A percentile compares a stretch with the other conserved stretches of the same genome.
Conservation (phyloP, 2,113 vertebrate genomes). For the Gymnorhina tibicen region DNA sequence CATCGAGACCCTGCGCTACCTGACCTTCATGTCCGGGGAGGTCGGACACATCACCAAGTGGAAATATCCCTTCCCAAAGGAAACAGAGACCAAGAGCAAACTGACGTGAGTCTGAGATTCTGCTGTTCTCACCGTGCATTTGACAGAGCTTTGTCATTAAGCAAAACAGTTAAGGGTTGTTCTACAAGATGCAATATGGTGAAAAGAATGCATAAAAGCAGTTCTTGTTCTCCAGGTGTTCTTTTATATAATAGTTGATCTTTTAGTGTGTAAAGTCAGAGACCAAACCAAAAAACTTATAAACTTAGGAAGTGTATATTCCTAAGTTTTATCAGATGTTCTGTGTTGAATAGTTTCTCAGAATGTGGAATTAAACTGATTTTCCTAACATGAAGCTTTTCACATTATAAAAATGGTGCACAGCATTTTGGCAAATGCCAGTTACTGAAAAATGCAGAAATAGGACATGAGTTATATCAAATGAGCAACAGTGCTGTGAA, state of each 20-base stretch:
- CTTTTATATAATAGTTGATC: neutral
- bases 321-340: neutral
- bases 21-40: constrained; percentile 97
- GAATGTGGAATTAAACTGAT: neutral
- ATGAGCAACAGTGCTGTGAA: neutral
- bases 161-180: neutral
- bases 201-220: neutral
- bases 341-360: neutral
- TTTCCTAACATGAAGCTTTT: neutral
- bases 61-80: constrained; percentile 96
- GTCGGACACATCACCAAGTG: constrained; percentile 96
- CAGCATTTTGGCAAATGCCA: neutral
- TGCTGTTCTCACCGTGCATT: neutral
- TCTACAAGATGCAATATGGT: neutral
- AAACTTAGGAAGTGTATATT: neutral
- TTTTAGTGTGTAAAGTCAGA: neutral
- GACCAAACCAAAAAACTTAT: neutral
- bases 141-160: neutral
- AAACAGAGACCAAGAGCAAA: constrained; percentile 92
- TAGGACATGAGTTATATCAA: neutral
- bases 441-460: neutral
- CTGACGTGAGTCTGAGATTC: constrained; percentile 80
- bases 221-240: neutral
- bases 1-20: constrained; percentile 92
- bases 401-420: neutral